Base-by-base conservation (phyloP, 2,888 invertebrate genomes). In the Taphrorychus bicolor region DNA sequence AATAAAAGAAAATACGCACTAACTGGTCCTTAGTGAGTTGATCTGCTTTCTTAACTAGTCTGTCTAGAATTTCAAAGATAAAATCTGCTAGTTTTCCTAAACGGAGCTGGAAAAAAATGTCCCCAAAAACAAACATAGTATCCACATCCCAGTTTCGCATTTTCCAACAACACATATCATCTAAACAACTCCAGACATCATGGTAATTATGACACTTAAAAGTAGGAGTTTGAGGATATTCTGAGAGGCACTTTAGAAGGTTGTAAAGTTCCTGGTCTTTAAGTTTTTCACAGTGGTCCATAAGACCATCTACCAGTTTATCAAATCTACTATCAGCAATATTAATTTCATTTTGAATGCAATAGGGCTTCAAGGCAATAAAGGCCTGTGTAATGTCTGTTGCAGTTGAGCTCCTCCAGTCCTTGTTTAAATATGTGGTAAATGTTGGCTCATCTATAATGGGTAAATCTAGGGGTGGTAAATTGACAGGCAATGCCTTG, bases 131-230 rank as follows among this genome's bases (percentile, higher is more conserved):
- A n/a, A 93, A 81, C 66, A 86, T 75, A 73, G 87, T 83, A 54
- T 87, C 83, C 11, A 79, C 75, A 16, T 83, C 77, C 89, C 89
- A 90, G 0, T 77, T 73, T 0, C 78, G 77, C 70, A 85, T 77
- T 69, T 76, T 77, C 77, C 77, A 79, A 14, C 85, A 77, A 74
- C 91, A 91, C 60, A 87, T 86, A 72, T 87, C 85, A 77, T 93
- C 91, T 53, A 94, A 76, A 9, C 87, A 86, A 57, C 85, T 87
- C 89, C 90, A 90, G 0, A 92, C 80, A 75, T 87, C 86, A 63
- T 86, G 83, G 74, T 83, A 90, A 78, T 90, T 89, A 66, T 85
- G 84, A 2, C 86, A 83, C 59, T 84, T 82, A 5, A 85, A 80
- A 0, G 85, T 84, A 16, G 80, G 78, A 14, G 86, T 84, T 54